These are phyloP conservation scores for Tarsius wallacei DNA, from an alignment of 2,797 vertebrate species.

Conservation along the genomic window DNA sequence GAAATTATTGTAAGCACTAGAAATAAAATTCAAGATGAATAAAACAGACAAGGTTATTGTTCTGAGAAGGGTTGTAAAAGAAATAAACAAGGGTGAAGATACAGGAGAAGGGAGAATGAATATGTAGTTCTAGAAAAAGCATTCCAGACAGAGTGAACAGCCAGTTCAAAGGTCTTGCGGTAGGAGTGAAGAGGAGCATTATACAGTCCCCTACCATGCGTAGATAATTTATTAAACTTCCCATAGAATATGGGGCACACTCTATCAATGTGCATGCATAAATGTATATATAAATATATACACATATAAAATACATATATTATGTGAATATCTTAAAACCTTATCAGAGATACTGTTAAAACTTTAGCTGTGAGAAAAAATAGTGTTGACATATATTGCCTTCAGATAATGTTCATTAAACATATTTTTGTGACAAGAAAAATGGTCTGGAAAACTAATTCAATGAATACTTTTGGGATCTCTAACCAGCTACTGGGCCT, in stretches of 20 bases:
- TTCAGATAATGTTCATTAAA: conserved; percentile 15
- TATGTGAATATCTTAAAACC: not conserved
- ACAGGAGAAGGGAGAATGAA: not conserved
- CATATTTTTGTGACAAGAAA: conserved; percentile 43
- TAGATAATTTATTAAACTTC: not conserved
- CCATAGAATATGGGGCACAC: not conserved
- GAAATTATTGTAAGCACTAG: not conserved
- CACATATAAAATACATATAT: not conserved
- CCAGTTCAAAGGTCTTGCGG: conserved; percentile 39
- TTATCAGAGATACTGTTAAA: conserved; percentile 6
- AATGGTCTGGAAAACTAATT: not conserved
- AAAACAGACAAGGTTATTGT: not conserved
- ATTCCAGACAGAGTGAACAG: not conserved
- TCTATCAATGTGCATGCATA: not conserved
- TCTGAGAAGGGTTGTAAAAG: not conserved
- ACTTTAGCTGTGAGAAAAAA: conserved; percentile 45
- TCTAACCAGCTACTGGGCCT: not conserved
- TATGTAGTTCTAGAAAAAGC: not conserved
- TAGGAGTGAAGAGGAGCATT: not conserved
- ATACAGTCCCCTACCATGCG: not conserved
- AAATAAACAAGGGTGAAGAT: not conserved
- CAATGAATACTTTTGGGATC: not conserved
- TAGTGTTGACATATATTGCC: not conserved
- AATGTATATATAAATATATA: not conserved
- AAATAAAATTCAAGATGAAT: not conserved